A percentile compares a stretch with the other conserved stretches of the same genome.
phyloP scores from a whole-genome alignment of 2,113 vertebrate species.

The Xiphophorus hellerii region DNA sequence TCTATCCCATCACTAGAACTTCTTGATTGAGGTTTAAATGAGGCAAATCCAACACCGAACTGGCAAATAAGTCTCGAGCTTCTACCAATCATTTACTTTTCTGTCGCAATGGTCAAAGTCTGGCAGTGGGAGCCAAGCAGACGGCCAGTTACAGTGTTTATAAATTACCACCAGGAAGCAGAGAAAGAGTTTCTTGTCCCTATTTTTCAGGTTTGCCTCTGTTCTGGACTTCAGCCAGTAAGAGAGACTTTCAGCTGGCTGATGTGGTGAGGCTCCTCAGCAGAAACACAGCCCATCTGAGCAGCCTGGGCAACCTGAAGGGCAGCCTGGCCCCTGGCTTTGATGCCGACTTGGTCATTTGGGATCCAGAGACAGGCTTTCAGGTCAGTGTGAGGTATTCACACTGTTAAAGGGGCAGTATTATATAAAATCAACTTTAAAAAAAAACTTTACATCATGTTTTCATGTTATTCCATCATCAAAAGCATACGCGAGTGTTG shows the following conservation, averaged over 20 bases:
- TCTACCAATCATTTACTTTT: conserved; percentile 66
- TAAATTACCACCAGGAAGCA: not conserved
- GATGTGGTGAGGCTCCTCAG: conserved; percentile 80
- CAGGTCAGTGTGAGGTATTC: conserved; percentile 58
- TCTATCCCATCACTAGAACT: too few species aligned
- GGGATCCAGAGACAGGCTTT: conserved; percentile 84
- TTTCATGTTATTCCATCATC: too few species aligned
- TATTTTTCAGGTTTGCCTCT: conserved; percentile 77
- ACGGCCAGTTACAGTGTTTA: not conserved
- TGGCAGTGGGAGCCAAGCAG: not conserved
- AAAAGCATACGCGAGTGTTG: too few species aligned
- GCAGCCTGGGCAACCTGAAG: conserved; percentile 76
- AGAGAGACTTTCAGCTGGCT: conserved; percentile 76
- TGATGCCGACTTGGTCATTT: conserved; percentile 84
- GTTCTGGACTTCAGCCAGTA: conserved; percentile 83
- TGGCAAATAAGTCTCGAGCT: conserved; percentile 51
- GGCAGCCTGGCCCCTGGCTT: conserved; percentile 75
- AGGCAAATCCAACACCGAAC: conserved; percentile 51
- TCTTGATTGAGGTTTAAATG: too few species aligned
- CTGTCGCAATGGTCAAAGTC: conserved; percentile 59
- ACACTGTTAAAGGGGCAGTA: too few species aligned
- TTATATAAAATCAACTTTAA: too few species aligned
- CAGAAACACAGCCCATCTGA: conserved; percentile 78
- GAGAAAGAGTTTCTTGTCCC: not conserved
- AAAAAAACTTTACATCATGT: too few species aligned